Evolutionary conservation across 1,140 invertebrate species (phyloP), one percentile per base, ranked within the genome.

Genomic region (Metaphire vulgaris): DNA sequence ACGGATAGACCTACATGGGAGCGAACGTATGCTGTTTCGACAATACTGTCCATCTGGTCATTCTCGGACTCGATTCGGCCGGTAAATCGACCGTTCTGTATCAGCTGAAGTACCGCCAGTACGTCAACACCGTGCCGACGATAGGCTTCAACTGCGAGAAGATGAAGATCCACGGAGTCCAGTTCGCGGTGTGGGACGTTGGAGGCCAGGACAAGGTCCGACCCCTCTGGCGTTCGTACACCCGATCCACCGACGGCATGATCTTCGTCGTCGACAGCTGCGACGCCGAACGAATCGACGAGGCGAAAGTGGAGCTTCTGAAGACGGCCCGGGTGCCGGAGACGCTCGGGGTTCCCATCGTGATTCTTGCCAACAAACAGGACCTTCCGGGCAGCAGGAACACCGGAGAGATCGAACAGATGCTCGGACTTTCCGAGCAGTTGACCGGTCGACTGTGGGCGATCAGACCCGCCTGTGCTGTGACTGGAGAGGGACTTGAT

Each of bases 351-450:
- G 94, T 96, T 80, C 94, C 97, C 80, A 89, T 99, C 80, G 89
- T 99, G 81, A 93, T 99, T 85, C 96, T 99, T 88, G 97, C 97
- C 83, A 99, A 99, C 89, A 99, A 99, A 91, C 97, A 98, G 96
- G 99, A 86, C 97, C 96, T 88, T 95, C 99, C 89, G 88, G 95
- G 85, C 93, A 81, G 84, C 56, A 95, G 95, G 93, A 93, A 97
- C 85, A 93, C 96, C 2, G 93, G 93, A 28, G 95, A 95, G 69
- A 77, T 86, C 81, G 95, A 97, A 86, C 97, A 92, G 91, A 80
- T 92, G 92, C 32, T 95, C 94, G 79, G 93, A 0, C 89, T 98
- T 26, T 89, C 92, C 77, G 96, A 98, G 83, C 84, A 97, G 72
- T 65, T 31, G 64, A 30, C 32, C 0, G 28, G 26, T 0, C 32